A percentile compares a stretch with the other conserved stretches of the same genome.
phyloP scores from a whole-genome alignment of 1,140 invertebrate genomes.

The Nautilus pompilius region DNA sequence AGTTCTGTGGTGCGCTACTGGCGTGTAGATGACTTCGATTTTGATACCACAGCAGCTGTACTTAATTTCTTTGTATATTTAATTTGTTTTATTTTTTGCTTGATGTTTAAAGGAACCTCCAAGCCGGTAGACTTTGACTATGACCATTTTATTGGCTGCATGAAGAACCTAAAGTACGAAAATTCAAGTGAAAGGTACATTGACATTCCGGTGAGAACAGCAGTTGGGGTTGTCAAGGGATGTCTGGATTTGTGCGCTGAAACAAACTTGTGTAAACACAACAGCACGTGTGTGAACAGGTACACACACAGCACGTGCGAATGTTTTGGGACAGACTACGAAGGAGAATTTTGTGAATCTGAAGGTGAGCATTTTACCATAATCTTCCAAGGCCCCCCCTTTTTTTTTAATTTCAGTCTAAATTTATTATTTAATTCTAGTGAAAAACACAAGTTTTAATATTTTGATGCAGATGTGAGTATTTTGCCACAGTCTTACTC shows the following conservation, averaged over 20 bases:
- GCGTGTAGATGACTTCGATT: too few species aligned
- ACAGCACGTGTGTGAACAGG: constrained; percentile 35
- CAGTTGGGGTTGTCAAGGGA: constrained; percentile 21
- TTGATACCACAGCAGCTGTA: too few species aligned
- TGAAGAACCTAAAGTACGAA: constrained; percentile 78
- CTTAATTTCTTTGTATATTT: too few species aligned
- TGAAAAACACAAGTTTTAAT: too few species aligned
- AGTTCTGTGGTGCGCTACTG: too few species aligned
- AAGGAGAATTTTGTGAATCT: constrained; percentile 85
- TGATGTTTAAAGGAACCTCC: constrained; percentile 11
- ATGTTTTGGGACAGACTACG: constrained; percentile 86
- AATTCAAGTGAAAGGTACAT: constrained; percentile 76
- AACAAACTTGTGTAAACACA: constrained; percentile 27
- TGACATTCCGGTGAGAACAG: constrained; percentile 72
- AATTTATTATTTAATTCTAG: too few species aligned
- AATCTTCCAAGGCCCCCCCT: too few species aligned
- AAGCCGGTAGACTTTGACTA: constrained; percentile 67
- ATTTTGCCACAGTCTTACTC: too few species aligned
- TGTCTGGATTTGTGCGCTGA: constrained; percentile 63
- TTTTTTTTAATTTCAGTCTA: too few species aligned
- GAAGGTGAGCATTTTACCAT: constrained; percentile 67
- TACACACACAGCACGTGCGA: constrained; percentile 38
- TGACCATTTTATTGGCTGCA: constrained; percentile 87
- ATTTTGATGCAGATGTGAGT: too few species aligned
- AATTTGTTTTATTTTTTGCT: background rate